phyloP scores from a whole-genome alignment of 2,888 invertebrate genomes.

The Phalangium opilio region DNA sequence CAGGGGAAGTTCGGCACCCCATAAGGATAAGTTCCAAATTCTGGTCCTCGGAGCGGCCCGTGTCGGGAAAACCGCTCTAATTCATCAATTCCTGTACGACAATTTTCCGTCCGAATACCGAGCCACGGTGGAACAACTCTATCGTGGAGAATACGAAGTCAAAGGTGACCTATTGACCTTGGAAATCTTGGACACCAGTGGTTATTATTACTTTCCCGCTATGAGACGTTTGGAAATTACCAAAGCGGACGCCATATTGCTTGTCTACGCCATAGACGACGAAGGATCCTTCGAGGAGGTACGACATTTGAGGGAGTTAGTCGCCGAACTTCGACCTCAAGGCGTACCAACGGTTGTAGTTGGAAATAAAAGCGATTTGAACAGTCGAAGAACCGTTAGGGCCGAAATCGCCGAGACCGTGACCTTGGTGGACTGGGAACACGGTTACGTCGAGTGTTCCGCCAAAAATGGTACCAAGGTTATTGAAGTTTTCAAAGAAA shows the following conservation, averaged over 20 bases:
- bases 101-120: slow-evolving; percentile 26
- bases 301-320: slow-evolving; percentile 59
- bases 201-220: slow-evolving; percentile 32
- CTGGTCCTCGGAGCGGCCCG: slow-evolving; percentile 28
- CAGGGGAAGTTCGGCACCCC: too few species aligned
- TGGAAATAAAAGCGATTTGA: slow-evolving; percentile 62
- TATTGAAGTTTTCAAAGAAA: slow-evolving; percentile 13
- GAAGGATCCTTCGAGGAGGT: slow-evolving; percentile 71
- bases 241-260: slow-evolving; percentile 51
- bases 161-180: slow-evolving; percentile 26
- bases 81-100: slow-evolving; percentile 29
- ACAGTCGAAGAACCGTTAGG: slow-evolving; percentile 19
- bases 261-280: slow-evolving; percentile 71
- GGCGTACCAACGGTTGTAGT: slow-evolving; percentile 60
- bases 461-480: slow-evolving; percentile 15
- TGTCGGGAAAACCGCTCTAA: slow-evolving; percentile 30
- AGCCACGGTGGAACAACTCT: slow-evolving; percentile 33
- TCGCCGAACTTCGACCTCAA: slow-evolving; percentile 43
- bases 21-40: too few species aligned
- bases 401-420: slow-evolving; percentile 27
- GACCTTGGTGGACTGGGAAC: slow-evolving; percentile 28
- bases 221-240: slow-evolving; percentile 27
- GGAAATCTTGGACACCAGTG: slow-evolving; percentile 31
- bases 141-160: slow-evolving; percentile 28
- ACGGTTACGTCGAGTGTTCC: slow-evolving; percentile 17